These are phyloP conservation scores for Neosilurus mollespiculum DNA, from an alignment of 2,797 vertebrate species.

Conservation along the genomic window DNA sequence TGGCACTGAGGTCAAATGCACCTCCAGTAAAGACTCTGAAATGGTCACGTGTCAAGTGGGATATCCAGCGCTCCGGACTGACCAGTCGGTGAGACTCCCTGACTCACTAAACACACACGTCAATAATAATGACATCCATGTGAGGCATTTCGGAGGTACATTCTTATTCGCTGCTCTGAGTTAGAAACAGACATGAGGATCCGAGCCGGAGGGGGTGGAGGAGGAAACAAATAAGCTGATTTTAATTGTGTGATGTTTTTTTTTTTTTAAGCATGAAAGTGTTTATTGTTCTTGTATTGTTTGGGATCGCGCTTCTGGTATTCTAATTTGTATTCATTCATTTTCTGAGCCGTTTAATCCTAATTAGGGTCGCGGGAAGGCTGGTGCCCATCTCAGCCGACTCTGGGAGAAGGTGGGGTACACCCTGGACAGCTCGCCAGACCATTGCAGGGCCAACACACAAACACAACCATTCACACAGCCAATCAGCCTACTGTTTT, in stretches of 20 bases:
- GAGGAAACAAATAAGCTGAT: neutral
- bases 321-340: neutral
- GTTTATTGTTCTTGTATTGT: neutral
- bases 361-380: too few species aligned
- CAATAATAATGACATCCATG: neutral
- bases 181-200: neutral
- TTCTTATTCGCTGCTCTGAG: neutral
- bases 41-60: conserved; percentile 76
- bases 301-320: neutral
- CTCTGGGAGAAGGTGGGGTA: too few species aligned
- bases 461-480: too few species aligned
- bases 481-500: too few species aligned
- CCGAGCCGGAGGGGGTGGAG: too few species aligned
- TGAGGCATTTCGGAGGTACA: neutral
- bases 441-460: too few species aligned
- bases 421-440: too few species aligned
- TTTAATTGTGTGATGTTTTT: neutral
- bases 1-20: conserved; percentile 77
- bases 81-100: conserved; percentile 70
- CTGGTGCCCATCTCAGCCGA: too few species aligned
- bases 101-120: neutral
- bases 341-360: too few species aligned
- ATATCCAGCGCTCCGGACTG: conserved; percentile 74
- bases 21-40: conserved; percentile 62
- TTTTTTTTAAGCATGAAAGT: neutral